phyloP scores from a whole-genome alignment of 2,797 vertebrate species.

The Manis crassicaudata region DNA sequence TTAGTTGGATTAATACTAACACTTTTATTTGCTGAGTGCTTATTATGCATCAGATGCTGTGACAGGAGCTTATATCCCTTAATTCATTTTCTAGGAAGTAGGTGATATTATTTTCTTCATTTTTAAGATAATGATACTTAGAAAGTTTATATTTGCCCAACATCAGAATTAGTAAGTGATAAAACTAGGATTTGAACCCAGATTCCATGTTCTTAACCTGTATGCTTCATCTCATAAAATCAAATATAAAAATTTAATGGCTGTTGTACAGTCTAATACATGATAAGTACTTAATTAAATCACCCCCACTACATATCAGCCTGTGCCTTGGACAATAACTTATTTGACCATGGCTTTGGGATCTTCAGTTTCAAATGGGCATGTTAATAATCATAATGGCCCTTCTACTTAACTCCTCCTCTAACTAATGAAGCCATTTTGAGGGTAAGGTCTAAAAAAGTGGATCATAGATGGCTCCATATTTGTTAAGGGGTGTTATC shows the following conservation, averaged over 20 bases:
- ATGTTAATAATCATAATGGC: neutral
- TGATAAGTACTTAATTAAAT: neutral
- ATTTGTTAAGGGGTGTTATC: neutral
- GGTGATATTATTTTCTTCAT: neutral
- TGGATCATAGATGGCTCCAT: neutral
- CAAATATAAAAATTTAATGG: constrained; percentile 14
- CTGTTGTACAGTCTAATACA: neutral
- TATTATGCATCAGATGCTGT: neutral
- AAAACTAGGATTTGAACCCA: neutral
- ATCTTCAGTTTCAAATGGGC: neutral
- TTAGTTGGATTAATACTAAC: neutral
- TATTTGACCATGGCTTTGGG: neutral
- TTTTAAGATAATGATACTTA: neutral
- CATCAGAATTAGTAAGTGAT: neutral
- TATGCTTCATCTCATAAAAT: neutral
- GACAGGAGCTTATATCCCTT: neutral
- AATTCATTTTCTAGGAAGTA: constrained; percentile 30
- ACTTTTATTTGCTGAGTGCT: constrained; percentile 1
- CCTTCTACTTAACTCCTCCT: neutral
- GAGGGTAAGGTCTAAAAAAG: neutral
- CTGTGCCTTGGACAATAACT: neutral
- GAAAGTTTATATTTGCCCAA: neutral
- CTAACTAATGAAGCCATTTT: neutral
- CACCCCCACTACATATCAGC: neutral
- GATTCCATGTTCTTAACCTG: neutral